Percentiles rank a stretch among this genome's conserved stretches.
Conservation (phyloP, 2,113 vertebrate species). For the Toxotes jaculatrix region DNA sequence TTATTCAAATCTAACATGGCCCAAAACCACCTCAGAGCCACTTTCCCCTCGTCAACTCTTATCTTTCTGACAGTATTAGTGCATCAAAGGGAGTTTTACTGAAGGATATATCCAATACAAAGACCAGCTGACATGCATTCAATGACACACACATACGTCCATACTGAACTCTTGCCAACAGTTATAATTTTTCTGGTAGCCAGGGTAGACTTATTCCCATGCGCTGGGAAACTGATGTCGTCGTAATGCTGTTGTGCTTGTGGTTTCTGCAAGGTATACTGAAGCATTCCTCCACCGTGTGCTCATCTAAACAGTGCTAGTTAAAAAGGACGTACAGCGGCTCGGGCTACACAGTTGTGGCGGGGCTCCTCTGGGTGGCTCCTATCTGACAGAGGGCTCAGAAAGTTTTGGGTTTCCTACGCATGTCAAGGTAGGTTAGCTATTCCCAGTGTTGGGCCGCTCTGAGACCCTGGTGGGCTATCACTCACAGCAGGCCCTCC, state of each 20-base stretch:
- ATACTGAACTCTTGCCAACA: conserved; percentile 49
- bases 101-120: background rate
- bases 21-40: conserved; percentile 41
- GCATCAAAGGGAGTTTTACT: conserved; percentile 60
- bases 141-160: conserved; percentile 44
- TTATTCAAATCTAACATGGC: conserved; percentile 33
- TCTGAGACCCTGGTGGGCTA: conserved; percentile 80
- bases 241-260: conserved; percentile 80
- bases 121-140: conserved; percentile 15
- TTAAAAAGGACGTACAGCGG: conserved; percentile 77
- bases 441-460: conserved; percentile 64
- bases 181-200: conserved; percentile 55
- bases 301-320: conserved; percentile 87
- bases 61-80: conserved; percentile 48
- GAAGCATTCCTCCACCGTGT: conserved; percentile 81
- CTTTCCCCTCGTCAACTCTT: conserved; percentile 49
- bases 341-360: conserved; percentile 71
- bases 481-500: conserved; percentile 75
- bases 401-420: conserved; percentile 82
- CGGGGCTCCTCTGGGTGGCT: conserved; percentile 81
- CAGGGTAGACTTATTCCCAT: conserved; percentile 69
- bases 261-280: conserved; percentile 79
- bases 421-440: conserved; percentile 86
- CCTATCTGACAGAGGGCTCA: conserved; percentile 76
- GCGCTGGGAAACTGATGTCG: conserved; percentile 65